These are phyloP conservation scores for Neolamprologus brichardi DNA, from an alignment of 2,113 vertebrate species.

Conservation along the genomic window DNA sequence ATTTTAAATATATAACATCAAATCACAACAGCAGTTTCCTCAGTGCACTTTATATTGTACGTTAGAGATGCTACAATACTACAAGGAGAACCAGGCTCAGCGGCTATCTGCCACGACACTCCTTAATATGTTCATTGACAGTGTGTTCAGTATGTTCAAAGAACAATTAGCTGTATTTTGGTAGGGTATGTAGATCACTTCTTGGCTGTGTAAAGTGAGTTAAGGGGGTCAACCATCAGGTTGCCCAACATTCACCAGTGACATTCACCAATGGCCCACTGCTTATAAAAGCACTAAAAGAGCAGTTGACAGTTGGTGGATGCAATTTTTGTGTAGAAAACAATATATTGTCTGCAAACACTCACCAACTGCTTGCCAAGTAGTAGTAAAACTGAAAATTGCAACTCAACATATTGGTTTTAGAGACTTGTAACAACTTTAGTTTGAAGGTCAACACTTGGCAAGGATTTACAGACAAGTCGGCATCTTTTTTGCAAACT, in stretches of 20 bases:
- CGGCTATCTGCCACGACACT: background rate
- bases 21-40: background rate
- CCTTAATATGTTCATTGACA: background rate
- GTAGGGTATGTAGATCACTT: background rate
- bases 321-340: background rate
- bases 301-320: background rate
- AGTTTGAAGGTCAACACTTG: background rate
- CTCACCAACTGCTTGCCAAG: background rate
- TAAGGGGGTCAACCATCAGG: background rate
- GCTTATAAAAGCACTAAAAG: background rate
- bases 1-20: background rate
- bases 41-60: background rate
- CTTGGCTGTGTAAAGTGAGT: background rate
- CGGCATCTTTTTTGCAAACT: background rate
- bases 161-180: background rate
- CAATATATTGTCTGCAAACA: background rate
- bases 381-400: background rate
- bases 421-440: background rate
- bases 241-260: background rate
- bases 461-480: background rate
- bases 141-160: background rate
- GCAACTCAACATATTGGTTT: background rate
- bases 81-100: background rate
- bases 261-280: background rate
- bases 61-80: background rate